These are phyloP conservation scores for Felis catus DNA, from an alignment of 2,113 vertebrate species.

Conservation along the genomic window DNA sequence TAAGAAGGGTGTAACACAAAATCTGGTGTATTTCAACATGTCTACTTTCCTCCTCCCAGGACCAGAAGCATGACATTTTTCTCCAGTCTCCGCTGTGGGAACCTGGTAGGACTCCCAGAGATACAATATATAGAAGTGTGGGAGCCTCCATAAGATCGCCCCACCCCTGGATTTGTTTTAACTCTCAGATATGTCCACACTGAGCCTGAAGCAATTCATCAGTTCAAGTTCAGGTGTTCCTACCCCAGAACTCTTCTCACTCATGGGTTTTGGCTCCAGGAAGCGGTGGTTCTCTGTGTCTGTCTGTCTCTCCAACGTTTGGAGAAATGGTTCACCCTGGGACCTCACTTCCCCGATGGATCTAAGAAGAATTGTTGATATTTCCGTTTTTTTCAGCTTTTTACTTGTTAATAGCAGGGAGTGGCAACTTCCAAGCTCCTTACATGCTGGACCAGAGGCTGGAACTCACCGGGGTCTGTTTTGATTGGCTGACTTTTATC, in stretches of 20 bases:
- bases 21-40: conserved; percentile 4
- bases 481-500: not conserved
- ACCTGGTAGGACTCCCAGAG: not conserved
- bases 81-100: not conserved
- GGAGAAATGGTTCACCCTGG: not conserved
- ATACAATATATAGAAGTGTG: not conserved
- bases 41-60: not conserved
- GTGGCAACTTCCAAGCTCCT: not conserved
- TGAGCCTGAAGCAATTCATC: not conserved
- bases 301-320: not conserved
- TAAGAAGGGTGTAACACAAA: not conserved
- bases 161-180: not conserved
- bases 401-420: not conserved
- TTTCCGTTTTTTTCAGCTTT: not conserved
- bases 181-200: not conserved
- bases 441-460: not conserved
- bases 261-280: not conserved
- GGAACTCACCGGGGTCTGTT: not conserved
- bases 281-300: not conserved
- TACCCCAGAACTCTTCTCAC: not conserved
- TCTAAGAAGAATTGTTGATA: not conserved
- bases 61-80: not conserved
- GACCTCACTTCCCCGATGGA: not conserved
- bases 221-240: not conserved
- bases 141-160: not conserved